Base-by-base conservation (phyloP, 2,888 invertebrate genomes). In the Osmoderma eremita region DNA sequence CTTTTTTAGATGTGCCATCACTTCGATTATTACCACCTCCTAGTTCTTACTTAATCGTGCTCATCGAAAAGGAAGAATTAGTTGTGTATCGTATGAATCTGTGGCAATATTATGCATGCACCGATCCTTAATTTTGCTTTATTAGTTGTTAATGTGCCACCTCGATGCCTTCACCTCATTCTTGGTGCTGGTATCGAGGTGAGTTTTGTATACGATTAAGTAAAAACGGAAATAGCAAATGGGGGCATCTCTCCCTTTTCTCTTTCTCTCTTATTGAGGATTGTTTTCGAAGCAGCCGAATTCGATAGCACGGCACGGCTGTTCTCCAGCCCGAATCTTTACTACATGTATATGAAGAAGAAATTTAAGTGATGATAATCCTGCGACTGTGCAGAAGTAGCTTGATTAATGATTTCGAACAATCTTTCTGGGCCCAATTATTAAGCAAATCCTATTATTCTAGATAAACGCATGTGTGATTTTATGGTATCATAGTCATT, bases 351-450 rank as follows among this genome's bases (percentile, higher is more conserved):
- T 30, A 30, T 30, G 30, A 45, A 56, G 42, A 56, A 18, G 22
- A 56, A 45, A 56, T 45, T 30, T 30, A 45, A 80, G 79, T 77
- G 76, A 79, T 77, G 77, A 78, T 76, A 76, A 75, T 77, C 77
- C 78, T 77, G 77, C 75, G 75, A 74, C 73, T 36, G 76, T 53
- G 76, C 76, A 71, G 71, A 70, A 76, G n/a, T n/a, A n/a, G 78
- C 78, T 79, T 74, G 69, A 78, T 75, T 78, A 77, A 76, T 77
- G 76, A 75, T 78, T 61, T 79, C 78, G 78, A 82, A 83, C 83
- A 83, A 83, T 83, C 83, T 82, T 82, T 81, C 81, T 83, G 82
- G 82, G 83, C 82, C 83, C 83, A 82, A 82, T 76, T 79, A 71
- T 70, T 73, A 80, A 77, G 78, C 77, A 79, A 79, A 80, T 79